Conservation (phyloP, 1,140 invertebrate genomes). For the Aphidius ervi region DNA sequence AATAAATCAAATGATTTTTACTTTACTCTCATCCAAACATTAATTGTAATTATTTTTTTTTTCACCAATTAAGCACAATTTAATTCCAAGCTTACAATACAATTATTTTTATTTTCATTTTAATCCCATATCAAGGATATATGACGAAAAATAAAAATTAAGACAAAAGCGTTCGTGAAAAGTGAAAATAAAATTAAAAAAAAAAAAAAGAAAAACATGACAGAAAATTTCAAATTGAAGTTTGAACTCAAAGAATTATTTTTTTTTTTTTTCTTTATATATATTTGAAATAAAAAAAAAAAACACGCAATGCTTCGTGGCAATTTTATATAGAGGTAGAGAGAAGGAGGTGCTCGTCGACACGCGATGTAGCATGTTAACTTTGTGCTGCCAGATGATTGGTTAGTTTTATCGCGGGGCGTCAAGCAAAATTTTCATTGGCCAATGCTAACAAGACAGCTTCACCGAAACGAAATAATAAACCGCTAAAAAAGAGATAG, state of each 20-base stretch:
- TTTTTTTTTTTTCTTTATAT: constrained; percentile 17
- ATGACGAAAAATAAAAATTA: not conserved
- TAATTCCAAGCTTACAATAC: too few relatives aligned
- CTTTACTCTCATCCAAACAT: too few relatives aligned
- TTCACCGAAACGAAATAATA: constrained; percentile 50
- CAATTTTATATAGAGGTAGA: constrained; percentile 26
- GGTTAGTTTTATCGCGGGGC: constrained; percentile 39
- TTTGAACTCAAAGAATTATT: not conserved
- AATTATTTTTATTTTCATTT: too few relatives aligned
- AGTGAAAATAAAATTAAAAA: constrained; percentile 3
- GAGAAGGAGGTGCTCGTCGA: constrained; percentile 47
- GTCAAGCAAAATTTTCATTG: constrained; percentile 46
- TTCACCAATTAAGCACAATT: too few relatives aligned
- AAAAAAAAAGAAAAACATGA: constrained; percentile 14
- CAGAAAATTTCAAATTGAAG: constrained; percentile 1
- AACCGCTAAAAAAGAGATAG: constrained; percentile 31
- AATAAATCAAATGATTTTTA: too few relatives aligned
- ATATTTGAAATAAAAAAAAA: not conserved
- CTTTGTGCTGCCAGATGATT: constrained; percentile 35
- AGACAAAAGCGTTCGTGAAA: constrained; percentile 2
- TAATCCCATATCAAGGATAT: too few relatives aligned
- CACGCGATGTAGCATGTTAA: constrained; percentile 51
- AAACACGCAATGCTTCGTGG: constrained; percentile 26
- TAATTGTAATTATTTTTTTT: too few relatives aligned
- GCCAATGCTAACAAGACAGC: constrained; percentile 47